Conservation (phyloP, 2,797 vertebrate species). For the Craterocephalus amniculus region DNA sequence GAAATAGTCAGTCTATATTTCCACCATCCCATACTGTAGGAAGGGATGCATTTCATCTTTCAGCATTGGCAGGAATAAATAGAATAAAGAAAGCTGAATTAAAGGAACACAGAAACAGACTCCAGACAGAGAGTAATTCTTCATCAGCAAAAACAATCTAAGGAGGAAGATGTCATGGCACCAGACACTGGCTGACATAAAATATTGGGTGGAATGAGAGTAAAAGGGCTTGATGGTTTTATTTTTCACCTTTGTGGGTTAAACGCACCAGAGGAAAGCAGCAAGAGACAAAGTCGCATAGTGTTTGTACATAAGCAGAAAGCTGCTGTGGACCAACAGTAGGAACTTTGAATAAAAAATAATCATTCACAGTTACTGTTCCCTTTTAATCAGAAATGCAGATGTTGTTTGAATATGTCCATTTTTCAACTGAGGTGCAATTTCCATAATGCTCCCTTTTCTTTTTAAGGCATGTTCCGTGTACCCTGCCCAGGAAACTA, state of each 20-base stretch:
- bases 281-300: background rate
- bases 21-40: constrained; percentile 2
- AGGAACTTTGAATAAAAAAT: background rate
- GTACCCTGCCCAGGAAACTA: constrained; percentile 31
- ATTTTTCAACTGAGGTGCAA: constrained; percentile 3
- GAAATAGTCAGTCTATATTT: background rate
- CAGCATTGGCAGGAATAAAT: constrained; percentile 10
- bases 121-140: constrained; percentile 20
- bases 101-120: constrained; percentile 11
- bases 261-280: background rate
- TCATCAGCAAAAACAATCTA: constrained; percentile 15
- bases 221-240: background rate
- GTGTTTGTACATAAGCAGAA: background rate
- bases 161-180: constrained; percentile 6
- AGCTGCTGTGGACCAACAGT: background rate
- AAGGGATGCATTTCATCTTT: constrained; percentile 16
- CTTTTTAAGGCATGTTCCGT: constrained; percentile 27
- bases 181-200: background rate
- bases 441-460: constrained; percentile 4
- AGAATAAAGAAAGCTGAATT: background rate
- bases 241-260: background rate
- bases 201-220: background rate
- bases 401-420: constrained; percentile 14
- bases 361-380: background rate
- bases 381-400: background rate